These are phyloP conservation scores for Tolmerus cingulatus DNA, from an alignment of 2,888 invertebrate genomes.

Conservation along the genomic window DNA sequence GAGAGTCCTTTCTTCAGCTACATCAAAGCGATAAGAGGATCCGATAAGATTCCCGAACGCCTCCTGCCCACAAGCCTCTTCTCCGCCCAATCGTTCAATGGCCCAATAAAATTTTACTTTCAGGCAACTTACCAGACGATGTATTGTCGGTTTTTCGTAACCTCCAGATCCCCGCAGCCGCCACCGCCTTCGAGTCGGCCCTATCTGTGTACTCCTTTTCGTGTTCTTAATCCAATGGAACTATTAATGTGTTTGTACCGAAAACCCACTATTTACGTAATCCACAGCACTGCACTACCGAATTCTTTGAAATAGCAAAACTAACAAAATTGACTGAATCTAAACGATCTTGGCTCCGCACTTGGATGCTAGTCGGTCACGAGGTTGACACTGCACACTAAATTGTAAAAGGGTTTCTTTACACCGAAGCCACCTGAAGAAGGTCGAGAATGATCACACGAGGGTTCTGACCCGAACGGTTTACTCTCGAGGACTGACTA, in stretches of 20 bases:
- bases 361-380: neutral
- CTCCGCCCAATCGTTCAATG: neutral
- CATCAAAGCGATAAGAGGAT: conserved; percentile 31
- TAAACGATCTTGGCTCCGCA: neutral
- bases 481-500: conserved; percentile 29
- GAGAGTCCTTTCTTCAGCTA: conserved; percentile 24
- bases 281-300: neutral
- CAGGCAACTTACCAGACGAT: conserved; percentile 33
- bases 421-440: conserved; percentile 4
- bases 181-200: neutral
- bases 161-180: neutral
- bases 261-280: conserved; percentile 24
- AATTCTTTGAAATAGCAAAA: neutral
- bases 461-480: conserved; percentile 7
- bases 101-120: conserved; percentile 4
- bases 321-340: neutral
- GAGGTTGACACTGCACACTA: conserved; percentile 3
- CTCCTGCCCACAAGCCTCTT: neutral
- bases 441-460: neutral
- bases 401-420: neutral
- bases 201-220: conserved; percentile 28
- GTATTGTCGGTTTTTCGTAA: conserved; percentile 12
- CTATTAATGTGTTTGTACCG: conserved; percentile 16
- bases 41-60: neutral
- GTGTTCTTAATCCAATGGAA: conserved; percentile 29